These are phyloP conservation scores for Hydropsyche betteni DNA, from an alignment of 2,888 invertebrate genomes.

Conservation along the genomic window DNA sequence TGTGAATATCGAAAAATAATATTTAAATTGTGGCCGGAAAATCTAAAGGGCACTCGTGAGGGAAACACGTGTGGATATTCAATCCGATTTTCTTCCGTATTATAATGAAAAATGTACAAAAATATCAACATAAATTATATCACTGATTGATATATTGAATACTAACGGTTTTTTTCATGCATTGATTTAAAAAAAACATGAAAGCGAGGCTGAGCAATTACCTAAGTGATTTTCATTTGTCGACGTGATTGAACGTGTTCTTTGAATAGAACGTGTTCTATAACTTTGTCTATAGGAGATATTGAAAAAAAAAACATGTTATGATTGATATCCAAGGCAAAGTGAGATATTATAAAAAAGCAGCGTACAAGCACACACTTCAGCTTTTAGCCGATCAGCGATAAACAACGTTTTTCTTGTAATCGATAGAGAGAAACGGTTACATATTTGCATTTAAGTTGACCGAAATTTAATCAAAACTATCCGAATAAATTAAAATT, in stretches of 20 bases:
- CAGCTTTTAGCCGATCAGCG: too few relatives aligned
- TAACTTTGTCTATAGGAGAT: constrained; percentile 11
- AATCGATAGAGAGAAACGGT: too few relatives aligned
- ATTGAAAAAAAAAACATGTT: constrained; percentile 1
- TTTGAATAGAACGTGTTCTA: constrained; percentile 17
- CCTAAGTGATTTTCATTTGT: constrained; percentile 11
- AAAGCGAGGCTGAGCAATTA: not conserved
- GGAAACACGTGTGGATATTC: not conserved
- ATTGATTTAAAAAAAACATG: not conserved
- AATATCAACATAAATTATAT: not conserved
- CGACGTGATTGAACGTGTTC: not conserved
- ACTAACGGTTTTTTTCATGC: not conserved
- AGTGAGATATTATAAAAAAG: constrained; percentile 11
- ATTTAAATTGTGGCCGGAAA: not conserved
- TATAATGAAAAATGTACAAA: not conserved
- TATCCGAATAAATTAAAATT: too few relatives aligned
- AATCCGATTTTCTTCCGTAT: not conserved
- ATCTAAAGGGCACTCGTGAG: constrained; percentile 1
- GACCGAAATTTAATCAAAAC: too few relatives aligned
- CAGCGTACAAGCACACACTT: too few relatives aligned
- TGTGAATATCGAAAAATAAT: not conserved
- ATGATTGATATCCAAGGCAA: constrained; percentile 29
- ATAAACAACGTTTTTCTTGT: too few relatives aligned
- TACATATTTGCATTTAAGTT: too few relatives aligned
- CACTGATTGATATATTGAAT: too few relatives aligned